Evolutionary conservation across 2,888 invertebrate genomes (phyloP).

Genomic region (Pardosa pseudoannulata): DNA sequence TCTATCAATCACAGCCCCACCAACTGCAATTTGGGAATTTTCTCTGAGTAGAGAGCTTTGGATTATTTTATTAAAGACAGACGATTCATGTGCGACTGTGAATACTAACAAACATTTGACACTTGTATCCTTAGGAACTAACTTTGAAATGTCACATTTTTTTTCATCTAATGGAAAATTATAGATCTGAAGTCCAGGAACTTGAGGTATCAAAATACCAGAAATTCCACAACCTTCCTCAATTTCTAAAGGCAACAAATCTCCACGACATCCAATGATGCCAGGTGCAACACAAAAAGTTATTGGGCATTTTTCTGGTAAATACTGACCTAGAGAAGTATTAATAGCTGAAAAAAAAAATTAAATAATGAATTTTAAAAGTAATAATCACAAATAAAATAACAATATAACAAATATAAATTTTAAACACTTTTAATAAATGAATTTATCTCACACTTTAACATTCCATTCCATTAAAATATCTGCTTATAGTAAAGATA

Average conservation of each 20-base stretch:
- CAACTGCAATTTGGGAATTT: slow-evolving; percentile 54
- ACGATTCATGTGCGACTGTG: neutral
- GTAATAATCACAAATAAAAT: neutral
- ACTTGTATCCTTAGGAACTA: slow-evolving; percentile 29
- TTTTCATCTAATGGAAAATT: slow-evolving; percentile 22
- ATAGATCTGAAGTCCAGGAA: slow-evolving; percentile 41
- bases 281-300: slow-evolving; percentile 19
- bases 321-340: neutral
- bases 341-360: slow-evolving; percentile 23
- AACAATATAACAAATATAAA: neutral
- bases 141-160: neutral
- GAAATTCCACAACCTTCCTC: slow-evolving; percentile 43
- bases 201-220: slow-evolving; percentile 29
- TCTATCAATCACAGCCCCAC: slow-evolving; percentile 57
- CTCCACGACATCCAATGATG: slow-evolving; percentile 13
- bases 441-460: no score
- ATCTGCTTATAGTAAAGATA: no score
- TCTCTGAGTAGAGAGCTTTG: slow-evolving; percentile 20
- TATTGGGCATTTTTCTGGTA: slow-evolving; percentile 11
- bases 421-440: neutral
- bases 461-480: no score
- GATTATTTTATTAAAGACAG: slow-evolving; percentile 2
- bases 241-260: slow-evolving; percentile 26
- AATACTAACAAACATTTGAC: slow-evolving; percentile 49
- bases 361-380: no score